Evolutionary conservation across 1,140 invertebrate genomes (phyloP).

Genomic region (Linepithema humile): DNA sequence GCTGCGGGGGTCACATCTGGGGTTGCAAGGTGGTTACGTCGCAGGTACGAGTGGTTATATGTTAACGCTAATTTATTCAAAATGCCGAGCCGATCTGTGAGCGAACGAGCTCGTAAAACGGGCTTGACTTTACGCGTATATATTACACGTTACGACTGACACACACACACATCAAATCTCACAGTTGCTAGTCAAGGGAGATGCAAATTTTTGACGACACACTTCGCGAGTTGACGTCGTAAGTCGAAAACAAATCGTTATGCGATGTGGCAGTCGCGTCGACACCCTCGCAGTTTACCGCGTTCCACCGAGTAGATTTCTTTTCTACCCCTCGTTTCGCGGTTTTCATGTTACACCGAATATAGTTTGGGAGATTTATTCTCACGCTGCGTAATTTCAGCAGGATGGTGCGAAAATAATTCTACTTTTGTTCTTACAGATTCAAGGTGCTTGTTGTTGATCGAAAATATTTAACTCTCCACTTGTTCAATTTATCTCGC

Average conservation of each 20-base stretch:
- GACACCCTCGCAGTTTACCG: not conserved
- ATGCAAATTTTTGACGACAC: conserved; percentile 61
- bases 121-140: conserved; percentile 12
- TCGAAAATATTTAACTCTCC: not conserved
- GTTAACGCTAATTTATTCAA: conserved; percentile 71
- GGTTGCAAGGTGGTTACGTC: conserved; percentile 9
- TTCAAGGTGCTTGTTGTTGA: not conserved
- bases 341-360: not conserved
- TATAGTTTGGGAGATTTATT: conserved; percentile 5
- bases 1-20: conserved; percentile 33
- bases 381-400: not conserved
- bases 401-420: not conserved
- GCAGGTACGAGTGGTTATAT: not conserved
- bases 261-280: not conserved
- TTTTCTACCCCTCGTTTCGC: conserved; percentile 1
- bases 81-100: conserved; percentile 42
- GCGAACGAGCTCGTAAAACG: conserved; percentile 64
- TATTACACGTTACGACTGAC: not conserved
- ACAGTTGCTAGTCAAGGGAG: not conserved
- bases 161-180: conserved; percentile 9
- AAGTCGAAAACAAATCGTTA: conserved; percentile 59
- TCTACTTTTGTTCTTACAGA: not conserved
- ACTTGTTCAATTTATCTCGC: not conserved
- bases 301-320: not conserved
- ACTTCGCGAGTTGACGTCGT: not conserved